These are phyloP conservation scores for Crotophaga sulcirostris DNA, from an alignment of 2,113 vertebrate species.

Conservation along the genomic window DNA sequence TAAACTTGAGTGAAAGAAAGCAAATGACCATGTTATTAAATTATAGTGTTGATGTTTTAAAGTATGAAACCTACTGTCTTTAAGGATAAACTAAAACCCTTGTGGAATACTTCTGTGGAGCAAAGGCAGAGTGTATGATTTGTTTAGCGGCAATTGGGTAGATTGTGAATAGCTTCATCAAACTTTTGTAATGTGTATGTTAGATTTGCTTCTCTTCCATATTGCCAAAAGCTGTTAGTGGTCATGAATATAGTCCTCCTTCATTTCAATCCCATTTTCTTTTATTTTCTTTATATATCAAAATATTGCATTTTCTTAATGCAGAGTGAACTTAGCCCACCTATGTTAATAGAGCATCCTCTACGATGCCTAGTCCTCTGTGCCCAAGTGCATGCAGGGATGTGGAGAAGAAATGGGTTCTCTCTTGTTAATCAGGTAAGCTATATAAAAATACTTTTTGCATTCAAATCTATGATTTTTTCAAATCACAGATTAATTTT, in stretches of 20 bases:
- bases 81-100: background rate
- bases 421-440: conserved; percentile 96
- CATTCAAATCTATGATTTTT: background rate
- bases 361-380: conserved; percentile 93
- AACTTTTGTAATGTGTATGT: background rate
- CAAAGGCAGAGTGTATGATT: background rate
- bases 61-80: background rate
- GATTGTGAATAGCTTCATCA: background rate
- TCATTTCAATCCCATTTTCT: background rate
- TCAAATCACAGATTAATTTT: background rate
- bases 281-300: background rate
- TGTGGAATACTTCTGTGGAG: background rate
- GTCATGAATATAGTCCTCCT: background rate
- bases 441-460: background rate
- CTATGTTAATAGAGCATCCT: conserved; percentile 93
- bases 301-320: conserved; percentile 13
- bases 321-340: conserved; percentile 95
- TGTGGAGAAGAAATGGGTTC: conserved; percentile 98
- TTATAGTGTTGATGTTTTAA: background rate
- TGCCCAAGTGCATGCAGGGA: conserved; percentile 97
- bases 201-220: background rate
- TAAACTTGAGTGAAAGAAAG: background rate
- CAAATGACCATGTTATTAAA: background rate
- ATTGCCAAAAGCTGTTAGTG: background rate
- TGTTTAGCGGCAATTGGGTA: background rate